Evolutionary conservation across 2,113 vertebrate genomes (phyloP), one percentile per base, ranked within the genome.

Genomic region (Ailuropoda melanoleuca): DNA sequence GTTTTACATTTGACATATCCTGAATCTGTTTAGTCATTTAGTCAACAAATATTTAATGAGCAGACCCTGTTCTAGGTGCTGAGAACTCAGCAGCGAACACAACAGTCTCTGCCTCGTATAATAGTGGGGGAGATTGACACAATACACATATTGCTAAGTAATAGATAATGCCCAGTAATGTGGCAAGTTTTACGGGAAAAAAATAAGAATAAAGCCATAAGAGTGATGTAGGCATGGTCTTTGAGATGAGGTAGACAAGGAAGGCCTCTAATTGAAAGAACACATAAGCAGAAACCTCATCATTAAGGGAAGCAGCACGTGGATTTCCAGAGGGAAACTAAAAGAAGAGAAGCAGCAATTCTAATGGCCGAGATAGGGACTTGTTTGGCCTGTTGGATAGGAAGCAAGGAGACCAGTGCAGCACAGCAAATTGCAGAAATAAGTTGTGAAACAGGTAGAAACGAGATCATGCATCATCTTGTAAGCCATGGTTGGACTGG

Each of bases 251-350:
- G 13, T 56, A 78, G 55, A 93, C 39, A 84, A 93, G 74, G 53
- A 96, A 86, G 24, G 9, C 55, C 23, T 80, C n/a, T 66, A 58
- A 46, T 43, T 75, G 70, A 29, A 93, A 21, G 18, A 15, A 24
- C 19, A 31, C 29, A 31, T 87, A 85, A 90, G 37, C n/a, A 75
- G 70, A 95, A 94, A 72, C 88, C 31, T 68, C 53, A 70, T 85
- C 64, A 77, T 75, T 87, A 89, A 90, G 46, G n/a, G 72, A 75
- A 23, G 60, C 48, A 92, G 21, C 26, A 6, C 31, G 11, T 87
- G 74, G 34, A 70, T 95, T 95, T 96, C 74, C 74, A 87, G 84
- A 92, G 64, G 53, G 46, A 62, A 95, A 37, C 9, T 82, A 19
- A n/a, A 66, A 87, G 60, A 87, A 93, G 68, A 97, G 66, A 74